phyloP scores from a whole-genome alignment of 1,140 invertebrate genomes.

The Macrocentrus cingulum region DNA sequence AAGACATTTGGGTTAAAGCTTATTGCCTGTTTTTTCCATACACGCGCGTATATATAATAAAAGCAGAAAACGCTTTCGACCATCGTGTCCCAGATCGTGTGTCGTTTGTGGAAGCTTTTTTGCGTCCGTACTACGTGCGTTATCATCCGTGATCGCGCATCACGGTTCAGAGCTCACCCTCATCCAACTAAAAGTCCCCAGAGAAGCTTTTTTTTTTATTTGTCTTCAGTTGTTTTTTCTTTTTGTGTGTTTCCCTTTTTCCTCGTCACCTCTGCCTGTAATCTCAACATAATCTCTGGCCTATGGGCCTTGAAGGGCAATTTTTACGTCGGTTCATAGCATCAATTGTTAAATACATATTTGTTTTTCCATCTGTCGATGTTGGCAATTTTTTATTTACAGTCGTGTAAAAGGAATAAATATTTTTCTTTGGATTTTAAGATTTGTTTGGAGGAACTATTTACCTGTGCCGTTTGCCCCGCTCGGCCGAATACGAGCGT shows the following conservation, averaged over 20 bases:
- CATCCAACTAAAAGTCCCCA: background rate
- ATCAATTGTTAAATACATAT: too few relatives aligned
- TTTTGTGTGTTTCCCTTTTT: too few relatives aligned
- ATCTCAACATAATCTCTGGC: too few relatives aligned
- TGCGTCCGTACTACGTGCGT: background rate
- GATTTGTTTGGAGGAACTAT: constrained; percentile 38
- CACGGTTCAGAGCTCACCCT: background rate
- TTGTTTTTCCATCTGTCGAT: too few relatives aligned
- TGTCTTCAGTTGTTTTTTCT: too few relatives aligned
- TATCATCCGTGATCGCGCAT: background rate
- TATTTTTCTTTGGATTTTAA: constrained; percentile 11
- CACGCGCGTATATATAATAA: background rate
- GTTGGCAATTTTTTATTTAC: too few relatives aligned
- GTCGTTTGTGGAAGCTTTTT: background rate
- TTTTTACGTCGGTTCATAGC: too few relatives aligned
- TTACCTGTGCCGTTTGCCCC: constrained; percentile 91
- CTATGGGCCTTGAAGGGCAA: too few relatives aligned
- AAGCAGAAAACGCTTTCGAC: constrained; percentile 1
- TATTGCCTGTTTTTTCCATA: constrained; percentile 4
- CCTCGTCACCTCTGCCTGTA: too few relatives aligned
- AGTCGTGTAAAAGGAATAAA: constrained; percentile 12
- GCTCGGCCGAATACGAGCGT: constrained; percentile 87
- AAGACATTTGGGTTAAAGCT: constrained; percentile 22
- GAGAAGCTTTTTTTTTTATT: too few relatives aligned
- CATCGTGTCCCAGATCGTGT: constrained; percentile 10